A percentile compares a stretch with the other conserved stretches of the same genome.
Evolutionary conservation across 2,113 vertebrate species (phyloP).

Genomic region (Ceyx margarethae): DNA sequence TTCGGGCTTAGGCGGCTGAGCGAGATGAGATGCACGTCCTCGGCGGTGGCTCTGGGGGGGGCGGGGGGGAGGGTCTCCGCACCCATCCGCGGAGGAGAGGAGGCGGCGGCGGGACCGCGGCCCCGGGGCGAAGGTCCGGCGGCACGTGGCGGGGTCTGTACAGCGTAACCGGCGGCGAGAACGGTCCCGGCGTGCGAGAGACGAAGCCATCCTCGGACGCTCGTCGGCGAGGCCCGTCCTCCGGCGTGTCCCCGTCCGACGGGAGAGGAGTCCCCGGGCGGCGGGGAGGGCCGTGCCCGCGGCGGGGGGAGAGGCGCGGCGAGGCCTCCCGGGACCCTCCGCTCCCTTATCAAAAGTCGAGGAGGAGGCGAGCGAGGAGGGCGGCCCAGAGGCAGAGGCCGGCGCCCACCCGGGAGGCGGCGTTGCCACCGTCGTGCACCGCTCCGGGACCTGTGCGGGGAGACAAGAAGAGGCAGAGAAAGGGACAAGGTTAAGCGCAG

Average conservation of each 20-base stretch:
- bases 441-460: slow-evolving; percentile 85
- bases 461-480: not conserved
- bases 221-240: slow-evolving; percentile 8
- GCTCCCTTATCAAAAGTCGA: slow-evolving; percentile 91
- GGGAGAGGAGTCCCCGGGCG: slow-evolving; percentile 52
- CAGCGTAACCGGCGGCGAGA: slow-evolving; percentile 51
- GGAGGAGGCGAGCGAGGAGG: slow-evolving; percentile 81
- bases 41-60: not conserved
- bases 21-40: not conserved
- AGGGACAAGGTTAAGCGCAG: rapidly evolving
- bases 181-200: slow-evolving; percentile 36
- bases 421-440: slow-evolving; percentile 87
- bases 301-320: slow-evolving; percentile 72
- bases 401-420: slow-evolving; percentile 71
- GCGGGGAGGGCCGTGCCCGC: slow-evolving; percentile 79
- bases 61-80: not conserved
- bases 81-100: rapidly evolving
- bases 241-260: not conserved
- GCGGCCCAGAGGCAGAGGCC: slow-evolving; percentile 83
- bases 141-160: slow-evolving; percentile 61
- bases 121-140: slow-evolving; percentile 10
- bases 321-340: slow-evolving; percentile 72
- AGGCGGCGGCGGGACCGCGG: not conserved
- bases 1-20: slow-evolving; percentile 25
- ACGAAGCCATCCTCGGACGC: slow-evolving; percentile 39